Base-by-base conservation (phyloP, 37 sponge, comb jelly and placozoan genomes). In the Geodia barretti region DNA sequence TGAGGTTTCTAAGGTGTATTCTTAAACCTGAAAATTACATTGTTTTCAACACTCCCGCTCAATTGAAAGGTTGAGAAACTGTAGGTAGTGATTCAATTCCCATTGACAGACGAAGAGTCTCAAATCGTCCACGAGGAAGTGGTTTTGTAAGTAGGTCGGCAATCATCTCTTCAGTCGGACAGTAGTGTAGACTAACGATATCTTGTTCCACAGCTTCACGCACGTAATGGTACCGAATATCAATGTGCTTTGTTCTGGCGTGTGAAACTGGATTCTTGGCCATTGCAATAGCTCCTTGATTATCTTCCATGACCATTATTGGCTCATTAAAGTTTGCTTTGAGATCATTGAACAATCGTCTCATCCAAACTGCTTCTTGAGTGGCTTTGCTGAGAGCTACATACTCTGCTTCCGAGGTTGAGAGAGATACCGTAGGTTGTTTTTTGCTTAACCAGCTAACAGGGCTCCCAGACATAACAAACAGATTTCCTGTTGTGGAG, bases 221-320 rank as follows among this genome's bases (percentile, higher is more conserved):
- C 0, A 82, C 21, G 21, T 66, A 82, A 65, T 82, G 74, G 20
- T 31, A 72, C 3, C 62, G 40, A 39, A 72, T 72, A 9, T 82
- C 83, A 63, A 72, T 72, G 25, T 72, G 74, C 67, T 82, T n/a
- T 26, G 75, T 82, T 60, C 75, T 72, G 19, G 73, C 39, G 35
- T 73, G 74, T 32, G 74, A 24, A 38, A 82, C n/a, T 58, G 83
- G 75, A 38, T 81, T 81, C 39, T 32, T 81, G n/a, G 83, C 77
- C 62, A 87, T 81, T 35, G 76, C 76, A 39, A 82, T 82, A 20
- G 88, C 78, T 36, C 73, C 77, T 70, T 88, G 88, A 40, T 88
- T 79, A 65, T 79, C 68, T 41, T 79, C 79, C 29, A 26, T 66
- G 42, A 79, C n/a, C 23, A 66, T 37, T 4, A 26, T 37, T 66